Conservation (phyloP, 2,888 invertebrate species). For the Alcis repandata region DNA sequence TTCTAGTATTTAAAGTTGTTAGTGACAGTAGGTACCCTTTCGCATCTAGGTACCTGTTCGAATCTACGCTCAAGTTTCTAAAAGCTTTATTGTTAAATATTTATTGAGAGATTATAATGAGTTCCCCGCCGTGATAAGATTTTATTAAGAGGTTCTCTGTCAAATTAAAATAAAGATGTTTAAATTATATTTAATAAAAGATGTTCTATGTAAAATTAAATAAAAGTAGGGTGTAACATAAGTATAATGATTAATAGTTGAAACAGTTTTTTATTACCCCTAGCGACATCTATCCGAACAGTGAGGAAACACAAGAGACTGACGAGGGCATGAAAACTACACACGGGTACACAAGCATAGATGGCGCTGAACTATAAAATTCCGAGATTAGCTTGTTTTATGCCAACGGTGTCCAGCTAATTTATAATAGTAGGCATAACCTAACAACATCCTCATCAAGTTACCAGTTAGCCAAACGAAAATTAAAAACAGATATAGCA, state of each 20-base stretch:
- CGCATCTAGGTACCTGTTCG: conserved; percentile 80
- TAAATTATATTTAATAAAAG: conserved; percentile 71
- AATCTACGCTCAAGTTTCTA: conserved; percentile 84
- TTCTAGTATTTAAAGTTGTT: conserved; percentile 80
- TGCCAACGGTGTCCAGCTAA: too few relatives aligned
- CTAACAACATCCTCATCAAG: too few relatives aligned
- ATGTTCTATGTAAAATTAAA: conserved; percentile 80
- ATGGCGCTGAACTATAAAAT: conserved; percentile 22
- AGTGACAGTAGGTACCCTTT: conserved; percentile 78
- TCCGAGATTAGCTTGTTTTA: too few relatives aligned
- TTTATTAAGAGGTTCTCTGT: conserved; percentile 74
- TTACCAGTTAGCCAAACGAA: too few relatives aligned
- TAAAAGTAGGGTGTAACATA: conserved; percentile 36
- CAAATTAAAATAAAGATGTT: conserved; percentile 67
- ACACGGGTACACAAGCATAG: conserved; percentile 4
- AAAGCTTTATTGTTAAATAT: conserved; percentile 84
- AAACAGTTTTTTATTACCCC: conserved; percentile 23
- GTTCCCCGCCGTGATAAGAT: conserved; percentile 73
- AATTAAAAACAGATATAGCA: too few relatives aligned
- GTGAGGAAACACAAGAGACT: background rate
- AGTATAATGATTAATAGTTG: conserved; percentile 52
- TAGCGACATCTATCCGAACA: conserved; percentile 28
- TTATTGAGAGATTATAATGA: conserved; percentile 81
- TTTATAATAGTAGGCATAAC: too few relatives aligned
- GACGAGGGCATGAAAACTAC: background rate